These are phyloP conservation scores for Coremacera marginata DNA, from an alignment of 2,888 invertebrate genomes.

Conservation along the genomic window DNA sequence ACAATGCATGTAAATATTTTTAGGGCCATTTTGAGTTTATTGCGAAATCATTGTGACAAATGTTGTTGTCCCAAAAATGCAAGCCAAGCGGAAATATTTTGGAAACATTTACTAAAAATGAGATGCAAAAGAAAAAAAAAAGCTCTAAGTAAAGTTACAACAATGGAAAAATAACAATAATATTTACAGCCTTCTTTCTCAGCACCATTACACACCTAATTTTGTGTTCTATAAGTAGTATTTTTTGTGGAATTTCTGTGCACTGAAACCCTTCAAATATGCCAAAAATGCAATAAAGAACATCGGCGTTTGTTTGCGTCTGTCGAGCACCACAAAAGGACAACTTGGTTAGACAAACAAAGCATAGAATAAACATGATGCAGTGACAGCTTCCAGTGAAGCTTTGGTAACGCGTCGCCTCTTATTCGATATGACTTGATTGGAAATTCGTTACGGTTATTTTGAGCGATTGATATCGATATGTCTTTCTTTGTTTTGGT, in stretches of 20 bases:
- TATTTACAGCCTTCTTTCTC: conserved; percentile 49
- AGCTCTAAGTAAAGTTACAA: background rate
- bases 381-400: background rate
- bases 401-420: no score
- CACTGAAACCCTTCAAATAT: background rate
- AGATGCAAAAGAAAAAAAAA: no score
- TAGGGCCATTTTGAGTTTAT: conserved; percentile 44
- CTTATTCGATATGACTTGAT: conserved; percentile 54
- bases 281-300: conserved; percentile 40
- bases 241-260: background rate
- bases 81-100: conserved; percentile 48
- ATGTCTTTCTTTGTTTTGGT: conserved; percentile 37
- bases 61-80: conserved; percentile 42
- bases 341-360: conserved; percentile 3
- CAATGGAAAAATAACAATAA: conserved; percentile 29
- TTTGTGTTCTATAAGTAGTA: conserved; percentile 33
- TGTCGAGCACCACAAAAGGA: no score
- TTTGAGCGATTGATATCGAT: conserved; percentile 48
- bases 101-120: conserved; percentile 4
- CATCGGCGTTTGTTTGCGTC: conserved; percentile 20
- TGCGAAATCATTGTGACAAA: conserved; percentile 51
- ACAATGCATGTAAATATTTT: conserved; percentile 14
- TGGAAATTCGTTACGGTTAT: conserved; percentile 62
- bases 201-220: conserved; percentile 50
- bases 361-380: conserved; percentile 16